A percentile compares a stretch with the other conserved stretches of the same genome.
Conservation (phyloP, 2,797 vertebrate genomes). For the Microchirus variegatus region DNA sequence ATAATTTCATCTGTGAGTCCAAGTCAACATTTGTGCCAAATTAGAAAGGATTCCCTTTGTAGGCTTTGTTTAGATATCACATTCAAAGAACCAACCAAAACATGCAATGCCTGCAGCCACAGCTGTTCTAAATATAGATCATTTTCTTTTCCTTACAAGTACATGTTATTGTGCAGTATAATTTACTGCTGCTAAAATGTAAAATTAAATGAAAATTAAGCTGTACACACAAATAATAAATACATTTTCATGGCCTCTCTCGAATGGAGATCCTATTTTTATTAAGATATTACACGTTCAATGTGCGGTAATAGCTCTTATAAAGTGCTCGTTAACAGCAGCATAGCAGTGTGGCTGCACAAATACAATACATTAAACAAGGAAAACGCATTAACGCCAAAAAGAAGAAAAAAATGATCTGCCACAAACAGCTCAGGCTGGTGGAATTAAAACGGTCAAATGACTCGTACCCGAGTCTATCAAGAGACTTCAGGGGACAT, state of each 20-base stretch:
- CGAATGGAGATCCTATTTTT: constrained; percentile 3
- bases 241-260: not conserved
- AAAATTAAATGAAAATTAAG: not conserved
- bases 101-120: too few species aligned
- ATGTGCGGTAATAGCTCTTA: constrained; percentile 18
- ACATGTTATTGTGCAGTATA: too few species aligned
- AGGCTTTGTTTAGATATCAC: too few species aligned
- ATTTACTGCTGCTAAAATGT: not conserved
- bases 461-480: constrained; percentile 47
- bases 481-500: constrained; percentile 44
- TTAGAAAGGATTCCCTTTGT: too few species aligned
- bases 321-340: constrained; percentile 36
- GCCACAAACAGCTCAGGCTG: constrained; percentile 12
- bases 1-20: too few species aligned
- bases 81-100: too few species aligned
- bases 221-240: constrained; percentile 2
- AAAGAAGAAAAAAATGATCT: constrained; percentile 20
- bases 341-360: constrained; percentile 20
- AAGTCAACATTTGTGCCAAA: too few species aligned
- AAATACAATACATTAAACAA: constrained; percentile 12
- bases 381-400: constrained; percentile 17
- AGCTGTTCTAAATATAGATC: too few species aligned
- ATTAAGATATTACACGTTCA: constrained; percentile 24
- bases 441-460: constrained; percentile 50
- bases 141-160: too few species aligned